Evolutionary conservation across 1,140 invertebrate genomes (phyloP).

Genomic region (Drosophila albomicans): DNA sequence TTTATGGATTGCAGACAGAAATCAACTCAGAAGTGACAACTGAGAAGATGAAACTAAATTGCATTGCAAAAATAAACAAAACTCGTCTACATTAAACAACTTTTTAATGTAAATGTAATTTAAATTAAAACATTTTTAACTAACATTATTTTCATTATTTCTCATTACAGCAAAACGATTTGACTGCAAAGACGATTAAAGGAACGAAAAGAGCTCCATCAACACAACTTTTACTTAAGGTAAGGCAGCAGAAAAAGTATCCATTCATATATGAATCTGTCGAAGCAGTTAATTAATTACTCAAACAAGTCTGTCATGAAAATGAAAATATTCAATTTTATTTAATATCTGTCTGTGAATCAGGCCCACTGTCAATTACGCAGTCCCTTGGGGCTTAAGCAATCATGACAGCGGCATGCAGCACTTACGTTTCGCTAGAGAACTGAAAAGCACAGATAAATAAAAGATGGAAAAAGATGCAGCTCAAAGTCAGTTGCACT

Average conservation of each 20-base stretch:
- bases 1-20: conserved; percentile 11
- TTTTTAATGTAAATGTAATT: background rate
- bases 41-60: background rate
- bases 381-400: conserved; percentile 12
- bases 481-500: conserved; percentile 66
- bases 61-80: background rate
- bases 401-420: conserved; percentile 21
- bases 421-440: background rate
- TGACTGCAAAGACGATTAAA: background rate
- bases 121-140: background rate
- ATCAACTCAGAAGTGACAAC: conserved; percentile 9
- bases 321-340: background rate
- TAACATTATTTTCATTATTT: background rate
- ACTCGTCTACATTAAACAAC: background rate
- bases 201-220: background rate
- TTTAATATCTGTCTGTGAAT: background rate
- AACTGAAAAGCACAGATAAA: conserved; percentile 1
- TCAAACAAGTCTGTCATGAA: background rate
- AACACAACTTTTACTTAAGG: background rate
- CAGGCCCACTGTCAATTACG: conserved; percentile 21
- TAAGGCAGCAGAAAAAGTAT: background rate
- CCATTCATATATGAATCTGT: background rate
- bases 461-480: conserved; percentile 34
- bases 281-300: background rate
- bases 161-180: background rate